Evolutionary conservation across 2,113 vertebrate species (phyloP).

Genomic region (Acinonyx jubatus): DNA sequence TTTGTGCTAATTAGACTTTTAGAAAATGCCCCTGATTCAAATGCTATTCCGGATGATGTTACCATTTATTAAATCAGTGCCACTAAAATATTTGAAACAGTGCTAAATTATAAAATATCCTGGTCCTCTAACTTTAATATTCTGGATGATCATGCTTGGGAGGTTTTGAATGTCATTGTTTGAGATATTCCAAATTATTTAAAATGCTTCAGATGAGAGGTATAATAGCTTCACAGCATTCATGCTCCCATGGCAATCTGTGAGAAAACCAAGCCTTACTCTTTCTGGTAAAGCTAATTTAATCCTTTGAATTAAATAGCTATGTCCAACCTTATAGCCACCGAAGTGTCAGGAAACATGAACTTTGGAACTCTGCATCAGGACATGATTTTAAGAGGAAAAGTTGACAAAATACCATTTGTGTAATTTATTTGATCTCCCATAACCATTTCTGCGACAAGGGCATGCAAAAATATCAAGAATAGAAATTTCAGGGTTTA

Average conservation of each 20-base stretch:
- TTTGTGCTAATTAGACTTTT: background rate
- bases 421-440: background rate
- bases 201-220: conserved; percentile 49
- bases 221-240: conserved; percentile 41
- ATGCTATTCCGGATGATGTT: background rate
- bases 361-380: conserved; percentile 26
- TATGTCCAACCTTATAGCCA: background rate
- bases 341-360: conserved; percentile 35
- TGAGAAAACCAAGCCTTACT: conserved; percentile 50
- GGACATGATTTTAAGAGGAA: conserved; percentile 25
- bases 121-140: background rate
- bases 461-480: background rate
- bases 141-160: background rate
- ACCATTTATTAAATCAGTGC: background rate
- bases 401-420: conserved; percentile 29
- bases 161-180: background rate
- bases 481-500: background rate
- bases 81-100: background rate
- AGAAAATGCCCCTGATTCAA: conserved; percentile 1
- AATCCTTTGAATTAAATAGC: conserved; percentile 56
- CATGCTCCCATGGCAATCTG: conserved; percentile 65
- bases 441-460: background rate
- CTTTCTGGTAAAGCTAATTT: conserved; percentile 54
- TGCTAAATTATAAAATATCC: background rate
- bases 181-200: conserved; percentile 56